phyloP scores from a whole-genome alignment of 2,888 invertebrate species.

The Eulithis prunata region DNA sequence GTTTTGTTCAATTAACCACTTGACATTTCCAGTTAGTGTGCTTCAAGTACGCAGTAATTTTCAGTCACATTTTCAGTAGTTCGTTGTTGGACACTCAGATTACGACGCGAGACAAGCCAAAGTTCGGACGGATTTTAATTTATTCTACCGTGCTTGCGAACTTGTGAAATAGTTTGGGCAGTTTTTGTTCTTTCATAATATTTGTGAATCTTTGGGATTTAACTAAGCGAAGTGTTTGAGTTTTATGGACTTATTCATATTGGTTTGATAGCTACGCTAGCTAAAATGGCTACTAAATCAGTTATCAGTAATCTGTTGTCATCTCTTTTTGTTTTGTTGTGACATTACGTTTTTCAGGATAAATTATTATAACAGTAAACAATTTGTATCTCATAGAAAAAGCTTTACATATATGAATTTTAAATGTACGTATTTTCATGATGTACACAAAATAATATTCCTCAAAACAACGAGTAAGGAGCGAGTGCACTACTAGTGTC shows the following conservation, averaged over 20 bases:
- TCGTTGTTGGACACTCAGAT: conserved; percentile 1
- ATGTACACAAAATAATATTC: no score
- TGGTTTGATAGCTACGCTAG: no score
- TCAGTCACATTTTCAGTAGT: conserved; percentile 13
- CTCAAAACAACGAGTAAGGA: no score
- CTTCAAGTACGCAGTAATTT: conserved; percentile 16
- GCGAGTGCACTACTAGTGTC: background rate
- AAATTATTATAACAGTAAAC: no score
- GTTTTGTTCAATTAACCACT: conserved; percentile 1
- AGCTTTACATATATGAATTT: no score
- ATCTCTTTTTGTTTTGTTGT: no score
- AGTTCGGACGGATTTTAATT: conserved; percentile 7
- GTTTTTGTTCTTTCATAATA: background rate
- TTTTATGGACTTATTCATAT: no score
- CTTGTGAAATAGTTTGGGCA: background rate
- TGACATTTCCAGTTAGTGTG: background rate
- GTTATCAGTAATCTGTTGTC: no score
- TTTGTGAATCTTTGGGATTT: background rate
- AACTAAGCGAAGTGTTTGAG: background rate
- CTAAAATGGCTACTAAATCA: no score
- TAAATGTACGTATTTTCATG: no score
- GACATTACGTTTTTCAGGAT: no score
- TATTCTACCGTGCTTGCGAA: background rate
- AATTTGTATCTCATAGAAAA: no score
- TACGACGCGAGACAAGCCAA: conserved; percentile 1